These are phyloP conservation scores for Thymelicus lineola DNA, from an alignment of 2,888 invertebrate genomes.

Conservation along the genomic window DNA sequence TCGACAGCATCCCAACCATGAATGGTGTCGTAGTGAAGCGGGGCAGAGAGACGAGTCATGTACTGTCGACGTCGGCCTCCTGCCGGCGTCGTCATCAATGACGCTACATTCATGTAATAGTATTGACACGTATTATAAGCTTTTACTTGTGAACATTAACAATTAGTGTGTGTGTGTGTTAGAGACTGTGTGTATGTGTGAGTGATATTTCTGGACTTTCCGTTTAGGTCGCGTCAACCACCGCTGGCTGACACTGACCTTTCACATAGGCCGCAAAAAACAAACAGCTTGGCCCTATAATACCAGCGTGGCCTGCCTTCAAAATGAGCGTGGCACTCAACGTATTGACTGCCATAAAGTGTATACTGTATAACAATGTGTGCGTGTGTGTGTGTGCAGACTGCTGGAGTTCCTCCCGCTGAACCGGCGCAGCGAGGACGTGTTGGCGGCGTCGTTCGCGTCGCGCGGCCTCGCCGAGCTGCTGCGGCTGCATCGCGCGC, in stretches of 20 bases:
- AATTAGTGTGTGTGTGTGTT: neutral
- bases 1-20: too few relatives aligned
- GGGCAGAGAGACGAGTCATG: conserved; percentile 60
- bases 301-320: too few relatives aligned
- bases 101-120: conserved; percentile 56
- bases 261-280: too few relatives aligned
- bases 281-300: too few relatives aligned
- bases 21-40: conserved; percentile 41
- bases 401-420: conserved; percentile 97
- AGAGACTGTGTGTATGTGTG: neutral
- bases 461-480: conserved; percentile 92
- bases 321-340: too few relatives aligned
- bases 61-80: conserved; percentile 69
- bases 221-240: too few relatives aligned
- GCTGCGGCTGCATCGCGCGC: conserved; percentile 92
- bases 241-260: too few relatives aligned
- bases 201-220: too few relatives aligned
- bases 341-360: too few relatives aligned
- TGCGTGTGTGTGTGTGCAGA: conserved; percentile 68
- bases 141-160: too few relatives aligned
- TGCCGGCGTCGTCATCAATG: conserved; percentile 71
- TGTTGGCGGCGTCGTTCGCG: conserved; percentile 92
- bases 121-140: too few relatives aligned
- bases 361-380: too few relatives aligned
- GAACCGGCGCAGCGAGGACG: conserved; percentile 96